Percentiles rank a stretch among this genome's conserved stretches.
phyloP scores from a whole-genome alignment of 2,888 invertebrate species.

The Andrena minutula region DNA sequence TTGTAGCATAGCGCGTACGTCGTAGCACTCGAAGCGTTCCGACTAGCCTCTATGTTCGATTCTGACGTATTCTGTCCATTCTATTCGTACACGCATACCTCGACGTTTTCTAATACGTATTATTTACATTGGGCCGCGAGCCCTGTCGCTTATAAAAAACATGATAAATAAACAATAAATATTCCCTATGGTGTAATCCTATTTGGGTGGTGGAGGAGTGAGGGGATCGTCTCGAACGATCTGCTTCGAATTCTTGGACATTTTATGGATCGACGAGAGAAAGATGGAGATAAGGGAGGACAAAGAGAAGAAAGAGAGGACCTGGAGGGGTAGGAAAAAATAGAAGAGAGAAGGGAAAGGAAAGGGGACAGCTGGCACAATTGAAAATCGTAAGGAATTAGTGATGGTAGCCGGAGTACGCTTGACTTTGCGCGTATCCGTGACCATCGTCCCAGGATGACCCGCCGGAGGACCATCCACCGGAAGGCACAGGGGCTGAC shows the following conservation, averaged over 20 bases:
- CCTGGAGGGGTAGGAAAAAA: not conserved
- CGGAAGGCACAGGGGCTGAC: conserved; percentile 53
- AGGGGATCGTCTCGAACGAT: not conserved
- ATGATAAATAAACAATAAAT: conserved; percentile 71
- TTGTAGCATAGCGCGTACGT: conserved; percentile 22
- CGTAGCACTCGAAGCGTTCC: conserved; percentile 59
- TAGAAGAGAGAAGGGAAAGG: not conserved
- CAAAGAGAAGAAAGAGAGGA: not conserved
- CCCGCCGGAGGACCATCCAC: conserved; percentile 67
- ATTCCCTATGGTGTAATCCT: conserved; percentile 18
- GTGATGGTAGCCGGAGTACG: conserved; percentile 81
- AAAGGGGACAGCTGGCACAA: not conserved
- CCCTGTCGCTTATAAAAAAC: conserved; percentile 29
- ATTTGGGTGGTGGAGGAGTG: not conserved
- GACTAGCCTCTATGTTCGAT: conserved; percentile 79
- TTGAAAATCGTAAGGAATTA: conserved; percentile 49
- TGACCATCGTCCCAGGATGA: conserved; percentile 80
- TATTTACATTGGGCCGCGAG: conserved; percentile 62
- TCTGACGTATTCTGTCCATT: conserved; percentile 54
- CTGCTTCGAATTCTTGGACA: not conserved
- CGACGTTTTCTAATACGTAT: conserved; percentile 31
- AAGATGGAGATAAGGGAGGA: too few relatives aligned
- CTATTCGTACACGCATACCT: conserved; percentile 45
- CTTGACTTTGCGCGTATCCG: conserved; percentile 77
- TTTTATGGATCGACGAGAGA: not conserved